Evolutionary conservation across 2,113 vertebrate species (phyloP).

Genomic region (Hucho hucho): DNA sequence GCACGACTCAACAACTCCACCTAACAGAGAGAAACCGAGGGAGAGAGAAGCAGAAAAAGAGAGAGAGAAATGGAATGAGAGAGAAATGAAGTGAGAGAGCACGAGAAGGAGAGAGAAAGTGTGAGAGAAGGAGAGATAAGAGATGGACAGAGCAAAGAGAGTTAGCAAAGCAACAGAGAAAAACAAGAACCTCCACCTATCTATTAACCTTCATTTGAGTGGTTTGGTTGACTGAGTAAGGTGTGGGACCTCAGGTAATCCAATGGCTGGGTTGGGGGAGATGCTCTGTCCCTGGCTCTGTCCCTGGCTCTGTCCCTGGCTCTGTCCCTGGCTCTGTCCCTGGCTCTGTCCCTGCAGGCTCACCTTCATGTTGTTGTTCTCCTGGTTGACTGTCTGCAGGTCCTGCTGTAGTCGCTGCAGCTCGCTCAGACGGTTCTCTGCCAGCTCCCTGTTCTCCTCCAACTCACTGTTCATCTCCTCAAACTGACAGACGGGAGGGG

Average conservation of each 20-base stretch:
- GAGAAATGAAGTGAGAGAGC: not conserved
- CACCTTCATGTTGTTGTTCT: slow-evolving; percentile 91
- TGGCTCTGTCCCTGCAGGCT: not conserved
- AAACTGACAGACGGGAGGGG: slow-evolving; percentile 71
- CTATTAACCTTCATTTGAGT: not conserved
- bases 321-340: no score
- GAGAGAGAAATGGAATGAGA: not conserved
- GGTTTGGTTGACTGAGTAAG: not conserved
- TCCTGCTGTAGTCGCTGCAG: slow-evolving; percentile 91
- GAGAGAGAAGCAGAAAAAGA: not conserved
- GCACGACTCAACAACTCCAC: slow-evolving; percentile 84
- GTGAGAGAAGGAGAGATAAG: no score
- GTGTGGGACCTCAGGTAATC: not conserved
- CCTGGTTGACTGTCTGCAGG: slow-evolving; percentile 84
- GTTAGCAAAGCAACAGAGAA: not conserved
- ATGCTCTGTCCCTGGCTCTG: not conserved
- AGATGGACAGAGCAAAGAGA: not conserved
- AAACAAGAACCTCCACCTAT: not conserved
- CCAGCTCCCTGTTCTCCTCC: slow-evolving; percentile 92
- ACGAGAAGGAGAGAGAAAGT: not conserved
- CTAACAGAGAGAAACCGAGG: slow-evolving; percentile 56
- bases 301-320: no score
- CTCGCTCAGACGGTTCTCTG: slow-evolving; percentile 87
- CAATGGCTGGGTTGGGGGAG: not conserved
- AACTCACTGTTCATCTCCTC: slow-evolving; percentile 96